Base-by-base conservation (phyloP, 2,888 invertebrate species). In the Euphydryas editha region DNA sequence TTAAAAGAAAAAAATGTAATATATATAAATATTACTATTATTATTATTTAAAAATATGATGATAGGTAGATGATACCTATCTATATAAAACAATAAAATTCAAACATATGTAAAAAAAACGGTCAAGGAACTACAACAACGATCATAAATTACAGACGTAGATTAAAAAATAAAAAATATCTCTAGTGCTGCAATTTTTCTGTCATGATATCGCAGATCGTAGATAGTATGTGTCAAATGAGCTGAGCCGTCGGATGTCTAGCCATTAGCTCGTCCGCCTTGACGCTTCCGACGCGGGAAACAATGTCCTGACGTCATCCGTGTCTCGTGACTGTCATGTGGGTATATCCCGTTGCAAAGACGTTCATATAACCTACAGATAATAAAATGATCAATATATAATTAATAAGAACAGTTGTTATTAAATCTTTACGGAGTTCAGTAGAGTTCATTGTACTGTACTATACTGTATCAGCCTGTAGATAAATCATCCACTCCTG, bases 241-340 rank as follows among this genome's bases (percentile, higher is more conserved):
- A 69, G 68, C 73, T 79, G 80, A 64, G 68, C 77, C 74, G 79
- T 84, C 87, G 88, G 88, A 90, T 83, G 73, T 77, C 76, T 77
- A 75, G 78, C 76, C 81, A 88, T 89, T 89, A 88, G 75, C 77
- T 81, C 81, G 87, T 86, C 87, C 72, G 73, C 73, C 78, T 76
- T 80, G 83, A 81, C 73, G 80, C 81, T 83, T 88, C 88, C 88
- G 85, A 78, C 79, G 66, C 71, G 69, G 78, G 74, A 75, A 76
- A 72, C 71, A 73, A 61, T 67, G 68, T 71, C 69, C 63, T 70
- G 69, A 71, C 65, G 71, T 73, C 70, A 68, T 65, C 62, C 61
- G 58, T 65, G 59, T 63, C 67, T 58, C 69, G 61, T 61, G 57
- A 18, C 37, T 36, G 59, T 59, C 20, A 62, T 47, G 46, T 21